Base-by-base conservation (phyloP, 2,113 vertebrate genomes). In the Columba livia region DNA sequence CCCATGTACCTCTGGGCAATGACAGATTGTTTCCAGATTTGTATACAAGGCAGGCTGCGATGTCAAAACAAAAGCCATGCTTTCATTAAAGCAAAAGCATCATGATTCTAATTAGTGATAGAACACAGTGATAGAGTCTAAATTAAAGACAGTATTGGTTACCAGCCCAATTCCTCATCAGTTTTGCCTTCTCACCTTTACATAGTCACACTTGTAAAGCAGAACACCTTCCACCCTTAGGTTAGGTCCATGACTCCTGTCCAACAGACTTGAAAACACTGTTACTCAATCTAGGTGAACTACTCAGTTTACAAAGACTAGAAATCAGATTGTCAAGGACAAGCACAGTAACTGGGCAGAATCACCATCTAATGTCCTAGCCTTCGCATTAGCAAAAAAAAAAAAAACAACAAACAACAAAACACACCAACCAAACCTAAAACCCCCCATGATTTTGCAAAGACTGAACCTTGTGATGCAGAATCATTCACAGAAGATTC, bases 1-100 rank as follows among this genome's bases (percentile, higher is more conserved):
- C 77, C 69, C 40, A 1, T 0, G 5, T 92, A 92, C 88, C 94
- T 90, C 86, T 93, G 88, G 88, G 88, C 92, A 97, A 92, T 84
- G 78, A 94, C 91, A 93, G 95, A 95, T 51, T 9, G 4, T 81
- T 94, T 81, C 92, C 93, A 97, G 88, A 93, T 83, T 78, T 40
- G 15, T 93, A 84, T 0, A 84, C 60, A 80, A 86, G 71, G 72
- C 72, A 89, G 23, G 61, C 26, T 74, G 57, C 53, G 24, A 78
- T 79, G 65, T 78, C 79, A 78, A 89, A 93, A 95, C 85, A 96
- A 95, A 96, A 92, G 40, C 44, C 77, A 61, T 25, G 28, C 65
- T 87, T 92, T 72, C 83, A 81, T 75, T 89, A 75, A 79, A 87
- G 84, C 77, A 88, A 80, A 90, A 62, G 53, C 34, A 90, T 90